Evolutionary conservation across 2,888 invertebrate species (phyloP).

Genomic region (Sinhomidia bicolor): DNA sequence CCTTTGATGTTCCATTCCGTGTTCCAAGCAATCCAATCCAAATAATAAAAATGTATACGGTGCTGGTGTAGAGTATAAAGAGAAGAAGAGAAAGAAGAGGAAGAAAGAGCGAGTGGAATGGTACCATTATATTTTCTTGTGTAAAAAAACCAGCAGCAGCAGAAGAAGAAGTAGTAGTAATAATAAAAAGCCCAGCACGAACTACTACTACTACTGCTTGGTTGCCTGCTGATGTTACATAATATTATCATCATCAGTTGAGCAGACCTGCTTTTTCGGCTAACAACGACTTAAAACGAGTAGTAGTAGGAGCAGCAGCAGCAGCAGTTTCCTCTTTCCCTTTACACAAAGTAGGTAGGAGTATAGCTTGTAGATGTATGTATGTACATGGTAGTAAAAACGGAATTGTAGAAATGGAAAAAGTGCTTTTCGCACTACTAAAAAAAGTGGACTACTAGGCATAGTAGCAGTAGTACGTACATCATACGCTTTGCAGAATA

Average conservation of each 20-base stretch:
- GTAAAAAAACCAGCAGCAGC: not conserved
- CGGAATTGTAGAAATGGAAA: conserved; percentile 4
- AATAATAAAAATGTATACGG: not conserved
- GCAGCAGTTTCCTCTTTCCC: not conserved
- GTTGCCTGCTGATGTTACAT: not conserved
- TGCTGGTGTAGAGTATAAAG: no score
- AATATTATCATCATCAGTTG: conserved; percentile 12
- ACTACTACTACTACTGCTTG: not conserved
- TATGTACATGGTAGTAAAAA: not conserved
- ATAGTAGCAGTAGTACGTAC: not conserved
- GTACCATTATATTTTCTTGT: conserved; percentile 13
- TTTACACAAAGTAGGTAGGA: not conserved
- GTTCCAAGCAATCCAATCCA: conserved; percentile 2
- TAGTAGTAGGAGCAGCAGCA: not conserved
- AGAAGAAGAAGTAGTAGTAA: not conserved
- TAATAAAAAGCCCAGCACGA: conserved; percentile 23
- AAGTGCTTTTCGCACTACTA: not conserved
- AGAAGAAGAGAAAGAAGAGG: no score
- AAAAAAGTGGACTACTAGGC: not conserved
- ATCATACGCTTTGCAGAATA: not conserved
- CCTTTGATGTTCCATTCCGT: conserved; percentile 31
- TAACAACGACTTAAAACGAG: conserved; percentile 41
- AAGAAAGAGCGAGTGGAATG: not conserved
- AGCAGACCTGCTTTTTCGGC: conserved; percentile 41
- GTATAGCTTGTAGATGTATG: no score